A percentile compares a stretch with the other conserved stretches of the same genome.
Conservation (phyloP, 2,797 vertebrate genomes). For the Alauda arvensis region DNA sequence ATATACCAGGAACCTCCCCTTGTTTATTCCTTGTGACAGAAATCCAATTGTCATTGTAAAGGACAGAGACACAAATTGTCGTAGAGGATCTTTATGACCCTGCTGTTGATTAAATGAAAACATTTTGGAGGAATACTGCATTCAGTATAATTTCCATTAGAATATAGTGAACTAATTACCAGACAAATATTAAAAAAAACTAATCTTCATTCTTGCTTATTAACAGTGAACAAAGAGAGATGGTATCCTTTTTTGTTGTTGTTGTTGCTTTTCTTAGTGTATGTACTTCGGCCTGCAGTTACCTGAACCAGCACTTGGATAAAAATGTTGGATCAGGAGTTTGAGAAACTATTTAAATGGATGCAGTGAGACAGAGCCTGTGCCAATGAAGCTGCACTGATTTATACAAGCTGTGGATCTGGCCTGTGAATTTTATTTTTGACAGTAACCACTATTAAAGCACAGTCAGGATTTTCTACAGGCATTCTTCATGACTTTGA, state of each 20-base stretch:
- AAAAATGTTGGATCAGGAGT: neutral
- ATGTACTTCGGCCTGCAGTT: neutral
- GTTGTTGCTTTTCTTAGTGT: neutral
- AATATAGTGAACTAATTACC: neutral
- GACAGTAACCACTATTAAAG: neutral
- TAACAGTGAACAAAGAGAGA: neutral
- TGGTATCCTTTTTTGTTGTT: neutral
- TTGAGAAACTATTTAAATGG: neutral
- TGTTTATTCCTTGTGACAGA: slow-evolving; percentile 1
- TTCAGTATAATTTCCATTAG: neutral
- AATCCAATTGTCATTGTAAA: neutral
- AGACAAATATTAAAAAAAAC: neutral
- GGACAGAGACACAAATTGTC: neutral
- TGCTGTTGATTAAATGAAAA: neutral
- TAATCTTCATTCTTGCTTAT: neutral
- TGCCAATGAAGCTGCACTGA: neutral
- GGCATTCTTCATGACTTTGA: neutral
- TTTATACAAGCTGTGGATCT: neutral
- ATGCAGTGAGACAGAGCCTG: neutral
- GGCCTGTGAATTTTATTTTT: slow-evolving; percentile 31
- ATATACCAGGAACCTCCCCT: neutral
- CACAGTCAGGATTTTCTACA: slow-evolving; percentile 8
- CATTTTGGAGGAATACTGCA: neutral
- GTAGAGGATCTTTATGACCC: neutral
- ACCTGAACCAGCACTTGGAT: neutral